Percentiles rank a stretch among this genome's conserved stretches.
phyloP scores from a whole-genome alignment of 2,888 invertebrate species.

The Slavum lentiscoides region DNA sequence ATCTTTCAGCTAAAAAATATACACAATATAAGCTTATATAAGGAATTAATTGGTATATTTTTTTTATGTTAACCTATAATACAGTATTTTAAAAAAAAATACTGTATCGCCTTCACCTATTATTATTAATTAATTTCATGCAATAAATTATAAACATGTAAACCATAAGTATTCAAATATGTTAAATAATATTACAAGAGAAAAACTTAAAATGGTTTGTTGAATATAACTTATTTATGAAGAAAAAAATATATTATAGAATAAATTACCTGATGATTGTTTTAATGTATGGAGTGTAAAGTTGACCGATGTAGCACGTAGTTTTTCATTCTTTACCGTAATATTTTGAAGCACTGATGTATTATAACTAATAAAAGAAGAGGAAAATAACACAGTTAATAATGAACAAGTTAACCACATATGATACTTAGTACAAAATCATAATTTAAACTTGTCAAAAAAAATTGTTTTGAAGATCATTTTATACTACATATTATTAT shows the following conservation, averaged over 20 bases:
- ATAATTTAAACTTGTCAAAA: neutral
- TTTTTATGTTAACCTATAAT: constrained; percentile 22
- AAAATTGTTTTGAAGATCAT: too few relatives aligned
- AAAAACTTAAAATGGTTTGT: neutral
- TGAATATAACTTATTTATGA: constrained; percentile 22
- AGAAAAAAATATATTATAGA: constrained; percentile 45
- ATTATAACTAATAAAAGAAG: constrained; percentile 45
- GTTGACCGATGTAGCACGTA: constrained; percentile 34
- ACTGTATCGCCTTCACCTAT: constrained; percentile 20
- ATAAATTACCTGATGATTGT: constrained; percentile 53
- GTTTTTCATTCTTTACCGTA: constrained; percentile 36
- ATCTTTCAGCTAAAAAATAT: constrained; percentile 51
- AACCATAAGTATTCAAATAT: neutral
- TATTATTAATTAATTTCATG: constrained; percentile 4
- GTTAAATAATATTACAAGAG: neutral
- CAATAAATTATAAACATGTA: constrained; percentile 1
- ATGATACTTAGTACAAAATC: neutral
- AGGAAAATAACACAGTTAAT: neutral
- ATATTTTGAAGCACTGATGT: constrained; percentile 27
- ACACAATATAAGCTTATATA: constrained; percentile 28
- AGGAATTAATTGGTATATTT: constrained; percentile 1
- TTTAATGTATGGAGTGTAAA: constrained; percentile 48
- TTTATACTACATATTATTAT: too few relatives aligned
- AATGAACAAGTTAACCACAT: neutral
- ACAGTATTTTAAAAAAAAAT: neutral